Evolutionary conservation across 53 echinoderm and acorn worm species (phyloP).

Genomic region (Luidia sarsii): DNA sequence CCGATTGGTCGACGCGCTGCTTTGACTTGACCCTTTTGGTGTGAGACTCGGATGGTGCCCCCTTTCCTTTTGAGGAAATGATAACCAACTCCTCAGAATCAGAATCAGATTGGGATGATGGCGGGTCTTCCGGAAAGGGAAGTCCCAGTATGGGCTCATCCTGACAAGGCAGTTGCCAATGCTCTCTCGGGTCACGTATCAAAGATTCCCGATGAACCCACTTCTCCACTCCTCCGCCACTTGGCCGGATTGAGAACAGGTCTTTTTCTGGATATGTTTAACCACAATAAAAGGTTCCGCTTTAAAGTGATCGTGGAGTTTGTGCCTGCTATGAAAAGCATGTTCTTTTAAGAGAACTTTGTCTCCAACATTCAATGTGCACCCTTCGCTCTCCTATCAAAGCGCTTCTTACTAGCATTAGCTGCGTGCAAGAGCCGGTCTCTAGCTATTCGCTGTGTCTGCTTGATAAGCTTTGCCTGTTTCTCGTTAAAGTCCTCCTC

Average conservation of each 20-base stretch:
- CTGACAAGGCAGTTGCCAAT: neutral
- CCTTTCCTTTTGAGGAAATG: neutral
- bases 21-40: neutral
- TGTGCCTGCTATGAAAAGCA: neutral
- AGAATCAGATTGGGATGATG: neutral
- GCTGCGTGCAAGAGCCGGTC: neutral
- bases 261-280: neutral
- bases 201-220: neutral
- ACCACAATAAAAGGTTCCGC: neutral
- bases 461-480: conserved; percentile 5
- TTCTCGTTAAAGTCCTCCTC: neutral
- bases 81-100: neutral
- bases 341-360: neutral
- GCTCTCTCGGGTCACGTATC: neutral
- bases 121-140: neutral
- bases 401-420: neutral
- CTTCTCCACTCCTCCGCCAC: neutral
- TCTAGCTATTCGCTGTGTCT: neutral
- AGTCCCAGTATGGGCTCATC: neutral
- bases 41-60: neutral
- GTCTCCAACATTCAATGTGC: neutral
- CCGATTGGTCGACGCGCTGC: neutral
- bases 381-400: neutral
- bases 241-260: neutral
- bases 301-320: neutral